Conservation (phyloP, 2,113 vertebrate species). For the cattle (Bos taurus) region DNA sequence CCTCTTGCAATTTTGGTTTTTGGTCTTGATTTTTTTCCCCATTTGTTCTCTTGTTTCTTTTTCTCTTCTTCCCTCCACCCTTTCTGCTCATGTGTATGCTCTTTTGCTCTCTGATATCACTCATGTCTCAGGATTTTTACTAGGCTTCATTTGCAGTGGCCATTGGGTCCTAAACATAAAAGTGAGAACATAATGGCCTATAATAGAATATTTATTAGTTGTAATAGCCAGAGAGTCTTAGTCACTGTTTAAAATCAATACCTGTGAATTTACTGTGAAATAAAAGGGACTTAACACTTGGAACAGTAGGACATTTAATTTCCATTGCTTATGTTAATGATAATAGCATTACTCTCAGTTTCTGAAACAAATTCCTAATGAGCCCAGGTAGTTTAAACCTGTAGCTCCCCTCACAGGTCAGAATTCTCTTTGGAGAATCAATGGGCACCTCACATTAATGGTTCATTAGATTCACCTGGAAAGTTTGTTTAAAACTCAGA, state of each 20-base stretch:
- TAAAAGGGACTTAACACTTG: neutral
- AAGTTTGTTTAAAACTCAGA: neutral
- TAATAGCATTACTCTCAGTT: neutral
- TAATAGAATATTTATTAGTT: neutral
- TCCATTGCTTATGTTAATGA: neutral
- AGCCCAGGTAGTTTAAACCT: neutral
- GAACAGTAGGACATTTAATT: neutral
- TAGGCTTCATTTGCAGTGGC: neutral
- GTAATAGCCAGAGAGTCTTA: neutral
- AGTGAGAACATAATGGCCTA: neutral
- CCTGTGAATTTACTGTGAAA: neutral
- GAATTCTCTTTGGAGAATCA: neutral
- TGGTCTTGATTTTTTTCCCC: neutral
- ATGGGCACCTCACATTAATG: neutral
- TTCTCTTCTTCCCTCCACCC: no score
- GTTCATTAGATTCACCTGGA: neutral
- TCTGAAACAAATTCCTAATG: neutral
- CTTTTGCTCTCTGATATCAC: neutral
- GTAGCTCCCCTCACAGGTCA: neutral
- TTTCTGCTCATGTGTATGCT: neutral
- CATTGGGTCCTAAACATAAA: neutral
- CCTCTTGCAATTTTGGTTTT: constrained; percentile 29
- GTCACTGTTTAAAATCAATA: neutral
- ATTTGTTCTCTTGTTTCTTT: neutral
- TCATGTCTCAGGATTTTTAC: neutral